These are phyloP conservation scores for Cheilosia grossa DNA, from an alignment of 2,888 invertebrate genomes.

Conservation along the genomic window DNA sequence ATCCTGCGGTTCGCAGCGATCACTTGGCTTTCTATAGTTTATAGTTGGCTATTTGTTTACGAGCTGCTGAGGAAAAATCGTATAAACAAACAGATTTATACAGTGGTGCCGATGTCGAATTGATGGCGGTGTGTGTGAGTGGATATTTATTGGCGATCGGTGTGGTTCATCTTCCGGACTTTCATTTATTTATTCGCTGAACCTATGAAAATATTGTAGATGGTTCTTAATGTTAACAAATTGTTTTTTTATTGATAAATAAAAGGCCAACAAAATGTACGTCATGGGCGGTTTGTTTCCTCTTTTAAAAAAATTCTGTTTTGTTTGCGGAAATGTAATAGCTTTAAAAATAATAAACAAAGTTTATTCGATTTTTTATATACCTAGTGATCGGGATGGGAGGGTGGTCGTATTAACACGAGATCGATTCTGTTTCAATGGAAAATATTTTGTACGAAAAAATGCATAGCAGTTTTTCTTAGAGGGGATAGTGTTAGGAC, in stretches of 20 bases:
- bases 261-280: neutral
- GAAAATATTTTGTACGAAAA: no score
- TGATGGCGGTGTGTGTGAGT: slow-evolving; percentile 6
- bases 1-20: slow-evolving; percentile 16
- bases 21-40: slow-evolving; percentile 26
- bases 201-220: neutral
- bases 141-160: slow-evolving; percentile 28
- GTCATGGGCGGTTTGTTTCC: no score
- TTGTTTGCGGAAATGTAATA: no score
- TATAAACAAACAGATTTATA: slow-evolving; percentile 57
- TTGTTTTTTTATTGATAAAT: slow-evolving; percentile 12
- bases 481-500: rapidly evolving
- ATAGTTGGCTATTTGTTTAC: slow-evolving; percentile 36
- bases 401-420: no score
- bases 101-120: slow-evolving; percentile 28
- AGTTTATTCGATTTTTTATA: no score
- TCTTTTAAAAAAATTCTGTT: no score
- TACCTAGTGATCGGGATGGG: no score
- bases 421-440: no score
- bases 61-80: slow-evolving; percentile 3
- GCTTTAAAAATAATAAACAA: no score
- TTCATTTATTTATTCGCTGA: neutral
- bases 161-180: slow-evolving; percentile 20
- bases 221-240: slow-evolving; percentile 3
- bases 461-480: no score